These are phyloP conservation scores for Hyles vespertilio DNA, from an alignment of 1,140 invertebrate genomes.

Conservation along the genomic window DNA sequence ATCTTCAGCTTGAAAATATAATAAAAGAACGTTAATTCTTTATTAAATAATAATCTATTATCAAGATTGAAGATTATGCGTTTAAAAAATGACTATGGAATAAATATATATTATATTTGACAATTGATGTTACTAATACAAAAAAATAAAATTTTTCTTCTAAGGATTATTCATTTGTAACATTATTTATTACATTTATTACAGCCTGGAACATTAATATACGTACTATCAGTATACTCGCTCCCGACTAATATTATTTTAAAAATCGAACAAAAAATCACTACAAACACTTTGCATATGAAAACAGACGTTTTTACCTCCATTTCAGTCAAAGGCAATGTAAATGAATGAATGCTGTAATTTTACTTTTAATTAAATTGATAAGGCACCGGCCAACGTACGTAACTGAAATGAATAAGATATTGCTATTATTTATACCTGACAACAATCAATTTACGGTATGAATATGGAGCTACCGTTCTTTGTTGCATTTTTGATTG, in stretches of 20 bases:
- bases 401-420: too few species aligned
- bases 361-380: conserved; percentile 22
- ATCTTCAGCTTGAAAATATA: neutral
- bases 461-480: too few species aligned
- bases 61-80: neutral
- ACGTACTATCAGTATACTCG: neutral
- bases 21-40: neutral
- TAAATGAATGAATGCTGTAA: conserved; percentile 3
- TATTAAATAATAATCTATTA: neutral
- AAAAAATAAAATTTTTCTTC: too few species aligned
- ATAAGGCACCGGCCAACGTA: conserved; percentile 9
- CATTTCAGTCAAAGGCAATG: conserved; percentile 2
- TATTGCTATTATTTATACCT: too few species aligned
- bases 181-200: too few species aligned
- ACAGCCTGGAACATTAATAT: too few species aligned
- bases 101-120: too few species aligned
- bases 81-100: too few species aligned
- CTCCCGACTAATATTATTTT: neutral
- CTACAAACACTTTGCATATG: conserved; percentile 4
- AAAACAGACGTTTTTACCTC: conserved; percentile 18
- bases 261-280: conserved; percentile 1
- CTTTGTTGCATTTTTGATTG: too few species aligned
- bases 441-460: too few species aligned
- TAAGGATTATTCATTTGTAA: too few species aligned
- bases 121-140: too few species aligned